Evolutionary conservation across 1,140 invertebrate species (phyloP).

Genomic region (Mactra quadrangularis): DNA sequence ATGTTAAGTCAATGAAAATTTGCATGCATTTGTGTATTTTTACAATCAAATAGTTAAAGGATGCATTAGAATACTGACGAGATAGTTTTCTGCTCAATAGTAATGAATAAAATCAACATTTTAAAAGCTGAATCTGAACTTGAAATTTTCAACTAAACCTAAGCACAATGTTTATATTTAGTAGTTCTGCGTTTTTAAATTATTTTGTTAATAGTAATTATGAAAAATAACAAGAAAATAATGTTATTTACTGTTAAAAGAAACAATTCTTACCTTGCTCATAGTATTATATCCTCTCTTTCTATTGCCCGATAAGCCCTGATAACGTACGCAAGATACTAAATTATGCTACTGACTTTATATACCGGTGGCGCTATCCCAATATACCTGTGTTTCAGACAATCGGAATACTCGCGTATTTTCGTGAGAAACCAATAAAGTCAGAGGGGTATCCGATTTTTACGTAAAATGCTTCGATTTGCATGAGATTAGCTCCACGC

Average conservation of each 20-base stretch:
- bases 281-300: slow-evolving; percentile 45
- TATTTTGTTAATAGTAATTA: background rate
- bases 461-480: slow-evolving; percentile 9
- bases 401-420: slow-evolving; percentile 50
- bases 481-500: slow-evolving; percentile 40
- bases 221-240: slow-evolving; percentile 5
- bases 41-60: background rate
- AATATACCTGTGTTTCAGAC: slow-evolving; percentile 44
- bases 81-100: too few species aligned
- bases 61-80: background rate
- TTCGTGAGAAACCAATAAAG: slow-evolving; percentile 17
- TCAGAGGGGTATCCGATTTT: slow-evolving; percentile 31
- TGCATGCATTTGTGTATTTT: background rate
- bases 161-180: too few species aligned
- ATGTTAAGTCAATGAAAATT: slow-evolving; percentile 1
- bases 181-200: too few species aligned
- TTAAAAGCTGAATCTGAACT: too few species aligned
- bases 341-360: slow-evolving; percentile 53
- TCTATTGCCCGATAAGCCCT: slow-evolving; percentile 43
- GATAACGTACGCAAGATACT: slow-evolving; percentile 53
- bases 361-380: slow-evolving; percentile 42
- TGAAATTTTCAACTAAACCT: too few species aligned
- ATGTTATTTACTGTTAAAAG: background rate
- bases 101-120: too few species aligned
- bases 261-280: slow-evolving; percentile 22